Evolutionary conservation across 2,113 vertebrate species (phyloP).

Genomic region (Psophia crepitans): DNA sequence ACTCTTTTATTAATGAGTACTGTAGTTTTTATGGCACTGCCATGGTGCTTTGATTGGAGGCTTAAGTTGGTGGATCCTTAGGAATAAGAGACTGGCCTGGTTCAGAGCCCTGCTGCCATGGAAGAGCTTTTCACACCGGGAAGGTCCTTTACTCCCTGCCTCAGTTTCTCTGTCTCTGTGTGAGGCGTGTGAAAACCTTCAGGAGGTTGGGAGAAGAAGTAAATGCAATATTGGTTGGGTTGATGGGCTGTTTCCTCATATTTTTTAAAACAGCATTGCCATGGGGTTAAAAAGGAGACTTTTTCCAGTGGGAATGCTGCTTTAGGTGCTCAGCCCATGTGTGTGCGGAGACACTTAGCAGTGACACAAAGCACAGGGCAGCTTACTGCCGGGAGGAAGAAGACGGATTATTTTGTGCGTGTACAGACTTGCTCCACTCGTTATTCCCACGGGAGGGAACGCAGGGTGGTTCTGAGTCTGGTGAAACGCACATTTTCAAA

Average conservation of each 20-base stretch:
- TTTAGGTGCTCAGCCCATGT: not conserved
- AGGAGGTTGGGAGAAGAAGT: not conserved
- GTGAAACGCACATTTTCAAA: not conserved
- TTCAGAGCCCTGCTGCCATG: not conserved
- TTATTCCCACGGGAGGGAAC: not conserved
- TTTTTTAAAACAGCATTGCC: not conserved
- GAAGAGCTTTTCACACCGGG: not conserved
- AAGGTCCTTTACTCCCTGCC: not conserved
- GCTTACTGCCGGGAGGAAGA: not conserved
- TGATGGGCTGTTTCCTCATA: not conserved
- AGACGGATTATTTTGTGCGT: not conserved
- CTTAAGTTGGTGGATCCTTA: not conserved
- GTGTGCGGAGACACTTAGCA: not conserved
- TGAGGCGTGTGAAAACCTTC: not conserved
- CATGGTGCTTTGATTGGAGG: not conserved
- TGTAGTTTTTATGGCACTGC: not conserved
- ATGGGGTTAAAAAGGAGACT: not conserved
- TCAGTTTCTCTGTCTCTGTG: not conserved
- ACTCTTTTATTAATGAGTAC: not conserved
- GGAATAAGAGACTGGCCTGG: not conserved
- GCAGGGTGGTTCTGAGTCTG: not conserved
- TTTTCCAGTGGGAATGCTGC: not conserved
- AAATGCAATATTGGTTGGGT: not conserved
- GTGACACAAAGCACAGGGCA: not conserved
- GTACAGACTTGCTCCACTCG: rapidly evolving